Base-by-base conservation (phyloP, 64 coral and sea anemone species). In the Montipora foliosa region DNA sequence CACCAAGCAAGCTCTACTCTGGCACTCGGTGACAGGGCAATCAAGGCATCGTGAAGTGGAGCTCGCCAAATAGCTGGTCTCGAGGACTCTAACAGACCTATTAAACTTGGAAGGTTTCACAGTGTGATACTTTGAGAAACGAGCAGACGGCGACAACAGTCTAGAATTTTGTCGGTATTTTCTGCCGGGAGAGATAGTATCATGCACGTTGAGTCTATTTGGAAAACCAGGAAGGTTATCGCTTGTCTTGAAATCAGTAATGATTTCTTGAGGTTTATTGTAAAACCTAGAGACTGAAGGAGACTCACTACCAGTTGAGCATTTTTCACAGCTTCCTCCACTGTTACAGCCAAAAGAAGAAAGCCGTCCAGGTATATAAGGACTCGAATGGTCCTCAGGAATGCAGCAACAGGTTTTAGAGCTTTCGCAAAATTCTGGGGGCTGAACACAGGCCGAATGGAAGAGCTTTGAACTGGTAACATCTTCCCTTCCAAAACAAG, bases 281-380 rank as follows among this genome's bases (percentile, higher is more conserved):
- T 84, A 76, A 92, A 92, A 58, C 90, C 80, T 70, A 92, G 79
- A 9, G 59, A 55, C n/a, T 71, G 15, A 5, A 92, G 80, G 20
- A 92, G 90, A 16, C 12, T 75, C 11, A 92, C 49, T 24, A 72
- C 49, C 71, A 37, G 51, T 55, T 81, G 6, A 5, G 90, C 52
- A 73, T 75, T 62, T 44, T 47, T 70, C 15, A 4, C 46, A 9
- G 77, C 77, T 22, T 81, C 77, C 47, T 49, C 22, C 75, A 47
- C 19, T 45, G 55, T 49, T 48, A 2, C 1, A 73, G 69, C 61
- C 67, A 89, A 9, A 29, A 89, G 6, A 29, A 89, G 52, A 80
- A 90, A 67, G 76, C 91, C 83, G 82, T 95, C 82, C 19, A 95
- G 76, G 19, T 91, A 95, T 19, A 95, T 67, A 3, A 95, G 45